Evolutionary conservation across 2,888 invertebrate species (phyloP), one percentile per base, ranked within the genome.

Genomic region (Cremastinae sp.): DNA sequence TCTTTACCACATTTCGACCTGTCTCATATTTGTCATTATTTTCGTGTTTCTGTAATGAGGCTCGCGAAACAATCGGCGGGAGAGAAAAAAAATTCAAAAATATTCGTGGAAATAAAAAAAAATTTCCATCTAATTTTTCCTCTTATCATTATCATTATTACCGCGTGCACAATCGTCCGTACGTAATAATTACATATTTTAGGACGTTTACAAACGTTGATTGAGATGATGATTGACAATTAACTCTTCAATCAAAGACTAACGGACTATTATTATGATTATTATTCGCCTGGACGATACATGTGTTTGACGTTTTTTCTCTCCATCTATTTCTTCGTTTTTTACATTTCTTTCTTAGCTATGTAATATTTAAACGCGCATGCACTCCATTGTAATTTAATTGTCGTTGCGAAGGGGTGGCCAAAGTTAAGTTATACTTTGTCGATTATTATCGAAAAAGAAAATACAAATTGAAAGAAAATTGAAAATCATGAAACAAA

Each of bases 221-320:
- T 43, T 70, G 81, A 85, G 81, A 83, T 82, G 80, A 86, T 62
- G 69, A 82, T 78, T 75, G 77, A 80, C 83, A 82, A 83, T 83
- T 80, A 80, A 77, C 39, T 64, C 75, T 16, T 75, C 78, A 70
- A 75, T 73, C 73, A 73, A 77, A 70, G 73, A 70, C 73, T 65
- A 59, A 55, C 45, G 49, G 58, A 59, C 69, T 74, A 70, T 70
- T 56, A 61, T 65, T 71, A 75, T 35, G 62, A 68, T 68, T 75
- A 68, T 61, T 58, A 53, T 76, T 53, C 68, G 37, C 16, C 53
- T 68, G 41, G 22, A 70, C 53, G 41, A 64, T 69, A 41, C 37
- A 64, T 77, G 51, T 66, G 66, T 73, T 69, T n/a, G n/a, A n/a
- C n/a, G 51, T 70, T 74, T 59, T 51, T 3, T 61, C 51, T 66